phyloP scores from a whole-genome alignment of 2,888 invertebrate genomes.

The Aphrophora alni region DNA sequence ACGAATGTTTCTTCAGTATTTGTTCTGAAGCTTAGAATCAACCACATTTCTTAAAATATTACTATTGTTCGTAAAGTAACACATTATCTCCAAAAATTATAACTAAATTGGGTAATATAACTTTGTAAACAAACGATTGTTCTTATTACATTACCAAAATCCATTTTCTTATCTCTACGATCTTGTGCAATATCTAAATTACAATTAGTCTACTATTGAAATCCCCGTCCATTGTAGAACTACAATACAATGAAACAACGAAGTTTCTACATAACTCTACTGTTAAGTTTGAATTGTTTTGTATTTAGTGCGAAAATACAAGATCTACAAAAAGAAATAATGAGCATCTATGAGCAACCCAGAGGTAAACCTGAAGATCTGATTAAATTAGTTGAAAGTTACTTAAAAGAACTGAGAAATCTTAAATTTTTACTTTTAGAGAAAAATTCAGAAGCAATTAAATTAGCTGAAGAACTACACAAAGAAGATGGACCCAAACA shows the following conservation, averaged over 20 bases:
- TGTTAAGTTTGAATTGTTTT: neutral
- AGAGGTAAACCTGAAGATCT: neutral
- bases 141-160: too few species aligned
- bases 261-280: neutral
- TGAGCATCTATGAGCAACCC: neutral
- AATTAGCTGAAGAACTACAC: slow-evolving; percentile 10
- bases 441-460: neutral
- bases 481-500: slow-evolving; percentile 26
- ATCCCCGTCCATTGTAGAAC: too few species aligned
- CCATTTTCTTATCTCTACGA: too few species aligned
- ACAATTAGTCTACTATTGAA: too few species aligned
- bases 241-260: neutral
- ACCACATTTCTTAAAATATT: too few species aligned
- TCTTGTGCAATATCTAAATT: too few species aligned
- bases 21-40: too few species aligned
- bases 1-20: too few species aligned
- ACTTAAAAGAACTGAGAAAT: slow-evolving; percentile 25
- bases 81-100: too few species aligned
- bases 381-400: neutral
- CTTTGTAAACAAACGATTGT: too few species aligned
- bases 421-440: slow-evolving; percentile 1
- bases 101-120: too few species aligned
- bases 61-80: too few species aligned
- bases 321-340: neutral
- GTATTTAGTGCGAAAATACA: neutral